These are phyloP conservation scores for Scaptomyza caliginosa DNA, from an alignment of 2,888 invertebrate species.

Conservation along the genomic window DNA sequence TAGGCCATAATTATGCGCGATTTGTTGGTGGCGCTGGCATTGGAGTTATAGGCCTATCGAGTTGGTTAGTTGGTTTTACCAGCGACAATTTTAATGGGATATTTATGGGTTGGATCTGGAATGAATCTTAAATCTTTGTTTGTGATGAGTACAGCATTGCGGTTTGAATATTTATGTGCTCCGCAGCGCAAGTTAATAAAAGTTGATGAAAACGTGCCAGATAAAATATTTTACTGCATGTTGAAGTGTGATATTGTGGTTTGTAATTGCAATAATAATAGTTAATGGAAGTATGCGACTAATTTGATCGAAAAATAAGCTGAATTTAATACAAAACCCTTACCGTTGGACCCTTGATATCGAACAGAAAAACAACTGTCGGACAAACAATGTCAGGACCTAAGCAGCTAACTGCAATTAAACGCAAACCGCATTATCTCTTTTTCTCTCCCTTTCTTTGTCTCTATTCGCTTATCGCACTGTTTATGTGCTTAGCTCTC, in stretches of 20 bases:
- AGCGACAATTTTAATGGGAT: slow-evolving; percentile 43
- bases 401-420: slow-evolving; percentile 61
- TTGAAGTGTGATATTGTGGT: slow-evolving; percentile 1
- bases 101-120: slow-evolving; percentile 32
- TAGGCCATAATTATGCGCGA: slow-evolving; percentile 67
- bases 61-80: slow-evolving; percentile 17
- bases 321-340: slow-evolving; percentile 8
- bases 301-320: slow-evolving; percentile 9
- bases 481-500: slow-evolving; percentile 55
- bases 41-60: slow-evolving; percentile 6
- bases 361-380: slow-evolving; percentile 8
- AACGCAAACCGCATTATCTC: slow-evolving; percentile 63
- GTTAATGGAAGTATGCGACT: slow-evolving; percentile 4
- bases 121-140: background rate
- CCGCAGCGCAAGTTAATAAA: slow-evolving; percentile 21
- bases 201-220: slow-evolving; percentile 18
- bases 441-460: slow-evolving; percentile 29
- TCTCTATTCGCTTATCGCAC: slow-evolving; percentile 35
- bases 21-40: slow-evolving; percentile 28
- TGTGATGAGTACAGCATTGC: background rate
- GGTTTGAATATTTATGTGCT: slow-evolving; percentile 18
- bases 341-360: slow-evolving; percentile 9
- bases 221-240: slow-evolving; percentile 20
- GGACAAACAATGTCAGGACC: slow-evolving; percentile 49
- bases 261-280: slow-evolving; percentile 25